Conservation (phyloP, 2,113 vertebrate species). For the Labrus mixtus region DNA sequence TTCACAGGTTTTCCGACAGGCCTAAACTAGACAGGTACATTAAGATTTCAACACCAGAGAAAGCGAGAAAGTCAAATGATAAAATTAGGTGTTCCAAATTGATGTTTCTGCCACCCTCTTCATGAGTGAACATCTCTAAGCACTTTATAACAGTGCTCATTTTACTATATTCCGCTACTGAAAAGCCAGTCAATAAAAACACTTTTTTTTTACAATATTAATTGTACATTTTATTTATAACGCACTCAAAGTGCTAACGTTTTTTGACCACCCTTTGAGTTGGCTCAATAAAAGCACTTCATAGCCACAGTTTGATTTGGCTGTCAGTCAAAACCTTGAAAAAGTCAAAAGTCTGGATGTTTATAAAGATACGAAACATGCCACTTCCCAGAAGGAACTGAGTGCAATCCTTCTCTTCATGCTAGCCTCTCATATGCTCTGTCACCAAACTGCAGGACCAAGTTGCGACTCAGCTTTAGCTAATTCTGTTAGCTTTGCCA, state of each 20-base stretch:
- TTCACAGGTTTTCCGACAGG: neutral
- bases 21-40: neutral
- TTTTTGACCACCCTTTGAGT: too few relatives aligned
- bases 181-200: neutral
- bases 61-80: neutral
- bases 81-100: neutral
- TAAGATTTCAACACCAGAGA: neutral
- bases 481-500: too few relatives aligned
- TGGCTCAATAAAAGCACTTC: too few relatives aligned
- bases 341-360: neutral
- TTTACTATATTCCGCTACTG: neutral
- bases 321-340: neutral
- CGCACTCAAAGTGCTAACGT: too few relatives aligned
- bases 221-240: too few relatives aligned
- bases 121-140: neutral
- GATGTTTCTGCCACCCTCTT: neutral
- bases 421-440: too few relatives aligned
- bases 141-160: neutral
- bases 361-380: neutral
- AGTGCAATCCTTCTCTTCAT: too few relatives aligned
- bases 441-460: too few relatives aligned
- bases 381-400: neutral
- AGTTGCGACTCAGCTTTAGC: too few relatives aligned
- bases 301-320: too few relatives aligned
- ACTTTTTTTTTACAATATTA: too few relatives aligned